Conservation (phyloP, 53 echinoderm and acorn worm species). For the Glandiceps talaboti region DNA sequence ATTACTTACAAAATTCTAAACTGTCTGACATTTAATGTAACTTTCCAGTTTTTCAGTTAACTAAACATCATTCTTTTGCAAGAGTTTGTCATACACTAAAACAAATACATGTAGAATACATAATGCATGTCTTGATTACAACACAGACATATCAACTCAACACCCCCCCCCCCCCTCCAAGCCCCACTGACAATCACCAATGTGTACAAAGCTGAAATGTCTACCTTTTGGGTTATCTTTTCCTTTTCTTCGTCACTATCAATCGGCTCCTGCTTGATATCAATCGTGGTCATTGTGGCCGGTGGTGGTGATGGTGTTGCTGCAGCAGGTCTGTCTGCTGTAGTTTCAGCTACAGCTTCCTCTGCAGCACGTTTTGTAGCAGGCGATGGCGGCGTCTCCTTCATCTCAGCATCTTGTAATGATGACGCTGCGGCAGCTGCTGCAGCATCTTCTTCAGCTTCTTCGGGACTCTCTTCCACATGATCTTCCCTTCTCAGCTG, state of each 20-base stretch:
- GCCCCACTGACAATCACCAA: too few species aligned
- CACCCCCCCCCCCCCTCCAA: too few species aligned
- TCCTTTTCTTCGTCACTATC: slow-evolving; percentile 85
- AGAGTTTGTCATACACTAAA: too few species aligned
- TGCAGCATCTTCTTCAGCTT: slow-evolving; percentile 53
- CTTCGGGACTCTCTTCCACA: slow-evolving; percentile 9
- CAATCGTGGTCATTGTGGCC: slow-evolving; percentile 33
- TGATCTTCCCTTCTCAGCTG: neutral
- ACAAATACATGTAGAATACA: too few species aligned
- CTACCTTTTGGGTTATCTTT: slow-evolving; percentile 18
- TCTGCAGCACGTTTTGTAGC: neutral
- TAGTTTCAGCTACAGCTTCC: neutral
- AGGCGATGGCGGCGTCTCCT: neutral
- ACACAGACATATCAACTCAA: too few species aligned
- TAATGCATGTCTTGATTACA: too few species aligned
- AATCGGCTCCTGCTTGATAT: slow-evolving; percentile 93
- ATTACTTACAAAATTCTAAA: too few species aligned
- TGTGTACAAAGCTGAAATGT: too few species aligned
- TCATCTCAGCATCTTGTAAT: neutral
- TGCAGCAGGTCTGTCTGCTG: too few species aligned
- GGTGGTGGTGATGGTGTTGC: neutral
- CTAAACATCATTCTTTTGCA: too few species aligned
- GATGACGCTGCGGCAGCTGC: slow-evolving; percentile 29
- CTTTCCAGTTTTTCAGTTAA: too few species aligned
- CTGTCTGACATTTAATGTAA: too few species aligned